A percentile compares a stretch with the other conserved stretches of the same genome.
Conservation (phyloP, 2,113 vertebrate genomes). For the Pimephales promelas region DNA sequence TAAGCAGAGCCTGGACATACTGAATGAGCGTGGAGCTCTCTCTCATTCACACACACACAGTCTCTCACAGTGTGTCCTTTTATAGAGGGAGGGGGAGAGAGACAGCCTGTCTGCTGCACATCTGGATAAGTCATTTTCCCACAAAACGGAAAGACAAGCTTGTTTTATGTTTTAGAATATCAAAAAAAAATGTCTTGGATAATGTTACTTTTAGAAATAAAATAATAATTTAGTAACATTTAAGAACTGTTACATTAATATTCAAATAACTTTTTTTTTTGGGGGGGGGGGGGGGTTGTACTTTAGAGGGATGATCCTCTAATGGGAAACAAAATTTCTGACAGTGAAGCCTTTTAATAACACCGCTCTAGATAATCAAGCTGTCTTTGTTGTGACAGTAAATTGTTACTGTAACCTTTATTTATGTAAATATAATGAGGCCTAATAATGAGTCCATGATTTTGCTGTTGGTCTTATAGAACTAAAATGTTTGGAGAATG, state of each 20-base stretch:
- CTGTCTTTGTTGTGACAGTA: not conserved
- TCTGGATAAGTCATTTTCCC: constrained; percentile 50
- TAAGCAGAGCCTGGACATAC: not conserved
- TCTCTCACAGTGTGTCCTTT: not conserved
- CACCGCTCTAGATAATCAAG: not conserved
- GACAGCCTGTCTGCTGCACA: constrained; percentile 45
- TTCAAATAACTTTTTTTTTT: not conserved
- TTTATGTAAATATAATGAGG: no score
- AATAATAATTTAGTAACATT: not conserved
- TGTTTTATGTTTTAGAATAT: constrained; percentile 41
- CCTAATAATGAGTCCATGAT: not conserved
- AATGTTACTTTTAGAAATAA: not conserved
- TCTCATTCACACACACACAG: constrained; percentile 13
- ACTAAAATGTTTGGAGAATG: not conserved
- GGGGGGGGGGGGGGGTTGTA: no score
- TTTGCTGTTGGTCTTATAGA: not conserved
- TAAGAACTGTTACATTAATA: not conserved
- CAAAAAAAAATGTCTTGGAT: not conserved
- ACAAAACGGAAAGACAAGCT: constrained; percentile 40
- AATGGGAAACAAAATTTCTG: not conserved
- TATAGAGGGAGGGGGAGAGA: constrained; percentile 40
- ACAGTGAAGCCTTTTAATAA: not conserved
- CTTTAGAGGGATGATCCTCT: not conserved
- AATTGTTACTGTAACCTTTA: no score
- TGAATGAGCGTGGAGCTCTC: constrained; percentile 14